These are phyloP conservation scores for Vespertilio murinus DNA, from an alignment of 2,797 vertebrate genomes.

Conservation along the genomic window DNA sequence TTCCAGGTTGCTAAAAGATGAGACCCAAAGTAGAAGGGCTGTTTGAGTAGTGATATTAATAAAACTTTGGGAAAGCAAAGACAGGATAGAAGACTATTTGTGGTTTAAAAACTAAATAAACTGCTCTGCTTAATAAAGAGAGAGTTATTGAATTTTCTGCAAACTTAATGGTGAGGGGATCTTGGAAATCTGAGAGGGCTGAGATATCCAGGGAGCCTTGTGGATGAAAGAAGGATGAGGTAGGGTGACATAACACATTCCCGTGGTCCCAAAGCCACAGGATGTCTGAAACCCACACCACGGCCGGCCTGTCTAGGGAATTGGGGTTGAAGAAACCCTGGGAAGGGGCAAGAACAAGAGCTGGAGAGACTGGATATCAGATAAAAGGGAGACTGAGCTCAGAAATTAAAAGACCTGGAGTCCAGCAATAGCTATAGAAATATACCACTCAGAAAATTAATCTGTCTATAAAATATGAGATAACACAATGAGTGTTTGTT, in stretches of 20 bases:
- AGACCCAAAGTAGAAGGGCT: background rate
- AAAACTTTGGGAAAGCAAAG: background rate
- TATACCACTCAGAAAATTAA: background rate
- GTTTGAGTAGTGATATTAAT: background rate
- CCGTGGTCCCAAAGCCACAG: too few species aligned
- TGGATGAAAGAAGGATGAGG: background rate
- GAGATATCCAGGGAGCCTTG: background rate
- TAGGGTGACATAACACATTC: too few species aligned
- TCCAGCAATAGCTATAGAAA: background rate
- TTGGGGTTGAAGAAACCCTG: background rate
- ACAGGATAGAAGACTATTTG: background rate
- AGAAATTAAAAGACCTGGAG: background rate
- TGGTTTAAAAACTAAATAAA: background rate
- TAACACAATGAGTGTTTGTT: background rate
- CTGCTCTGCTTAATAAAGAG: background rate
- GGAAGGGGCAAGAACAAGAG: background rate
- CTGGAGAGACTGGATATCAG: background rate
- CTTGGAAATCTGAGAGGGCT: background rate
- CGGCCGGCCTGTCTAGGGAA: background rate
- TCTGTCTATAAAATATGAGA: background rate
- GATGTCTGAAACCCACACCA: background rate
- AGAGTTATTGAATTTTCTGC: background rate
- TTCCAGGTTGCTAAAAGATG: background rate
- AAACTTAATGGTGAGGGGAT: background rate
- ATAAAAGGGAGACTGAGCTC: background rate